These are phyloP conservation scores for Indicator indicator DNA, from an alignment of 2,113 vertebrate genomes.

Conservation along the genomic window DNA sequence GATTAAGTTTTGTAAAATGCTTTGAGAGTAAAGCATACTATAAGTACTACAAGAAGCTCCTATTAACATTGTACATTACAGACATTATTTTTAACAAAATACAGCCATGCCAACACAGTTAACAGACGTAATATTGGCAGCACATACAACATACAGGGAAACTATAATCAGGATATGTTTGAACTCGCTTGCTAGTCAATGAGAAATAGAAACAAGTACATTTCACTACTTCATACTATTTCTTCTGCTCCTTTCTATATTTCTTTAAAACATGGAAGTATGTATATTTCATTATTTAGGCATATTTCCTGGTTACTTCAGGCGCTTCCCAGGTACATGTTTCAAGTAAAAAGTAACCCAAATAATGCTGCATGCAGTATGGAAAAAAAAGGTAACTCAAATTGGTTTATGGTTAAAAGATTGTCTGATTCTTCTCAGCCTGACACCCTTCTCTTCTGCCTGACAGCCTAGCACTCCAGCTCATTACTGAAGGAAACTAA, in stretches of 20 bases:
- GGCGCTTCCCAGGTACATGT: background rate
- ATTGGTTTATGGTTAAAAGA: background rate
- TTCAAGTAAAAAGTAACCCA: background rate
- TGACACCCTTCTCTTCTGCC: background rate
- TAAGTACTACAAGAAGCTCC: background rate
- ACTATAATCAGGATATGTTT: conserved; percentile 43
- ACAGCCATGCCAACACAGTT: conserved; percentile 29
- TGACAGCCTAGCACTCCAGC: background rate
- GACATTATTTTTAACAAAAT: conserved; percentile 42
- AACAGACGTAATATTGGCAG: conserved; percentile 57
- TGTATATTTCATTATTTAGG: background rate
- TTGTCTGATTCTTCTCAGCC: background rate
- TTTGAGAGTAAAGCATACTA: background rate
- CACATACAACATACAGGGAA: background rate
- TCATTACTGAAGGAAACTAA: background rate
- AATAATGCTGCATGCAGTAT: background rate
- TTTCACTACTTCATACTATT: conserved; percentile 55
- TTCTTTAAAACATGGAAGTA: background rate
- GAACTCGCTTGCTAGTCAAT: conserved; percentile 44
- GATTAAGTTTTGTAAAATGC: background rate
- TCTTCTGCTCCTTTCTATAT: background rate
- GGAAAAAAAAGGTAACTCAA: background rate
- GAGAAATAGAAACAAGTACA: conserved; percentile 60
- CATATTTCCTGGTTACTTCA: background rate
- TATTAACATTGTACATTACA: background rate